Conservation (phyloP, 2,113 vertebrate genomes). For the Phocoena phocoena region DNA sequence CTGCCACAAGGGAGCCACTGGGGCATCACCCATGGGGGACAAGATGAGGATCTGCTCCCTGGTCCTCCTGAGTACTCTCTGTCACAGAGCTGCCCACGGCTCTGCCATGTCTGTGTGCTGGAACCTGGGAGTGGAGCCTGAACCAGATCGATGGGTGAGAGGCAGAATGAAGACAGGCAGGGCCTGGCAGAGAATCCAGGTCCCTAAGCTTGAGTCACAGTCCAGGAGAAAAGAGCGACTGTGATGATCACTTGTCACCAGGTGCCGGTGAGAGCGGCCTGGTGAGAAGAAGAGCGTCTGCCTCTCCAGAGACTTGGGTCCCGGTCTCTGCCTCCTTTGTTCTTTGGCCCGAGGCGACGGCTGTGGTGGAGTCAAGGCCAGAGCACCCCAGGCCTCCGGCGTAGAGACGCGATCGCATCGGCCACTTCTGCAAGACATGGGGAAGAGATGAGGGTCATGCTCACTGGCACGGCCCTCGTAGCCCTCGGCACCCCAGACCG, state of each 20-base stretch:
- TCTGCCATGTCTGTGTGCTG: neutral
- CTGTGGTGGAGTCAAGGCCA: neutral
- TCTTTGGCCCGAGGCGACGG: neutral
- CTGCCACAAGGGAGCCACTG: neutral
- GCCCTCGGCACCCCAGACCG: neutral
- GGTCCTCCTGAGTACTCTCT: neutral
- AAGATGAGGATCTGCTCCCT: neutral
- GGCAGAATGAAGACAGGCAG: neutral
- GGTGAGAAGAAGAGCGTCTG: neutral
- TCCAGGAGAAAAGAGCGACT: neutral
- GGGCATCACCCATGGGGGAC: neutral
- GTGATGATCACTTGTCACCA: constrained; percentile 29
- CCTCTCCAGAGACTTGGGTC: constrained; percentile 7
- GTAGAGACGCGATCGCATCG: constrained; percentile 91
- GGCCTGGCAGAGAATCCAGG: neutral
- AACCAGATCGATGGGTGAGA: neutral
- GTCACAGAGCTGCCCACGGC: neutral
- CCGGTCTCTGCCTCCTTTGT: neutral
- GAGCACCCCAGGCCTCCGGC: constrained; percentile 79
- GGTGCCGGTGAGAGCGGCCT: constrained; percentile 26
- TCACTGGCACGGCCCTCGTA: neutral
- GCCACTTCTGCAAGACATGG: constrained; percentile 89
- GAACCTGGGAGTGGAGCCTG: neutral
- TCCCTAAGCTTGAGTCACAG: neutral
- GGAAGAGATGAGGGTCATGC: neutral